Evolutionary conservation across 2,113 vertebrate species (phyloP).

Genomic region (Gadus chalcogrammus): DNA sequence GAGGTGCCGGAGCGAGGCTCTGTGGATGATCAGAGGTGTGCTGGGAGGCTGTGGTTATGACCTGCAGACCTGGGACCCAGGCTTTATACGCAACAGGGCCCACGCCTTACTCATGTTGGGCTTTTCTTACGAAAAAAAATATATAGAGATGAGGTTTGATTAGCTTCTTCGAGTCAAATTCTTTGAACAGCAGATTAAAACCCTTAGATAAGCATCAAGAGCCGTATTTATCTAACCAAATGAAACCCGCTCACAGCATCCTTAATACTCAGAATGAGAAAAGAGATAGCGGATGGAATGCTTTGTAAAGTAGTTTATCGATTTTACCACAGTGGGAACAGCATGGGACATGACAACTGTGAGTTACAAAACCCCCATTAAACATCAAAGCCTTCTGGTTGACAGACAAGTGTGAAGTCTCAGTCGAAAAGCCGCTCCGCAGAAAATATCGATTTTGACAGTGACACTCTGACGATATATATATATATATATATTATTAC

Average conservation of each 20-base stretch:
- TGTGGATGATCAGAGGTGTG: neutral
- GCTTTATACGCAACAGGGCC: neutral
- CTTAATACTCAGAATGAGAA: neutral
- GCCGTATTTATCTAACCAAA: neutral
- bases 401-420: too few relatives aligned
- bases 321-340: too few relatives aligned
- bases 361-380: too few relatives aligned
- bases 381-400: too few relatives aligned
- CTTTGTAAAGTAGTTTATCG: neutral
- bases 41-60: neutral
- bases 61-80: neutral
- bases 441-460: too few relatives aligned
- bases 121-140: neutral
- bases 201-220: too few relatives aligned
- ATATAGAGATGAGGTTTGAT: constrained; percentile 43
- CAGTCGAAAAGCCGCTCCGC: too few relatives aligned
- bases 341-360: too few relatives aligned
- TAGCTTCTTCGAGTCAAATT: too few relatives aligned
- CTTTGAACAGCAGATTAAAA: neutral
- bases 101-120: neutral
- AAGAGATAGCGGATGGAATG: neutral
- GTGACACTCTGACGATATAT: too few relatives aligned
- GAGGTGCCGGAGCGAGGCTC: too few relatives aligned
- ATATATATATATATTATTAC: too few relatives aligned
- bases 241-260: neutral